Percentiles rank a stretch among this genome's conserved stretches.
Evolutionary conservation across 1,140 invertebrate species (phyloP).

Genomic region (Babylonia areolata): DNA sequence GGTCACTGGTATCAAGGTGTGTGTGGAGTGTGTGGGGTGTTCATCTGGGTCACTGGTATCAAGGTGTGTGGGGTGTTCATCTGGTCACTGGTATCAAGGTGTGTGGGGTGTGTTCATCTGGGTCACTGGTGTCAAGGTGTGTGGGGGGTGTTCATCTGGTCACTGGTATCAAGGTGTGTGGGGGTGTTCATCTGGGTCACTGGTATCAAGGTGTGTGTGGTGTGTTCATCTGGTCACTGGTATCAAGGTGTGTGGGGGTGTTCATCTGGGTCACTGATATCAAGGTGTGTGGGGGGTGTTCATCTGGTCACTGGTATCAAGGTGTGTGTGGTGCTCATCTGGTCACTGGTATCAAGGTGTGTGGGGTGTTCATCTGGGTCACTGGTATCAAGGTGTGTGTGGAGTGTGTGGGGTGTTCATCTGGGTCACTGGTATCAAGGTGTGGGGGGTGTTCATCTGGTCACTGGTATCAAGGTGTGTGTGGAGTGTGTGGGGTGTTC

Average conservation of each 20-base stretch:
- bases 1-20: slow-evolving; percentile 56
- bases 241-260: slow-evolving; percentile 48
- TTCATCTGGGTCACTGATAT: slow-evolving; percentile 52
- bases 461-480: slow-evolving; percentile 55
- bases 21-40: too few relatives aligned
- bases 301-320: slow-evolving; percentile 55
- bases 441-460: slow-evolving; percentile 32
- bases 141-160: too few relatives aligned
- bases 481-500: too few relatives aligned
- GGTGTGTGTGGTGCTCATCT: slow-evolving; percentile 44
- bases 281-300: slow-evolving; percentile 46
- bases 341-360: slow-evolving; percentile 56
- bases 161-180: slow-evolving; percentile 53
- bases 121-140: slow-evolving; percentile 56
- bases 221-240: too few relatives aligned
- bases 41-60: slow-evolving; percentile 51
- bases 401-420: too few relatives aligned
- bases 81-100: slow-evolving; percentile 57
- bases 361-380: slow-evolving; percentile 33
- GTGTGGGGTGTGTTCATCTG: slow-evolving; percentile 21
- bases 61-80: slow-evolving; percentile 47
- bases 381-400: slow-evolving; percentile 53
- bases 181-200: slow-evolving; percentile 44
- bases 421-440: slow-evolving; percentile 55
- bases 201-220: slow-evolving; percentile 51